Conservation (phyloP, 2,113 vertebrate species). For the Prunella himalayana region DNA sequence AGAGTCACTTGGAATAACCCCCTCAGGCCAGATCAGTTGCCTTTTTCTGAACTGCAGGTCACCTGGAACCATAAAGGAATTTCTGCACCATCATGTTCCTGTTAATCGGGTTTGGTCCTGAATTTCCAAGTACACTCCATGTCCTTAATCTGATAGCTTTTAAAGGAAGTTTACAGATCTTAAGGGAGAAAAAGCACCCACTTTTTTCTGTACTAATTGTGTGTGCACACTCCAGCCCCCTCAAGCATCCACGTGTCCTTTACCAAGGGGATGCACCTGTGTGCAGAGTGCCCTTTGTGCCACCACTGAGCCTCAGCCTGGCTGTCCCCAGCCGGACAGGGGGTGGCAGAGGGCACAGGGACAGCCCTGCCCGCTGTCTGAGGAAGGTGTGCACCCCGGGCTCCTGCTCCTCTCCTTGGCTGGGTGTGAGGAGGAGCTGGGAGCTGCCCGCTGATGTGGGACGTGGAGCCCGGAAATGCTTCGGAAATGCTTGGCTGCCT, state of each 20-base stretch:
- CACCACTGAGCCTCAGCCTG: background rate
- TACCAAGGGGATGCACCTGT: background rate
- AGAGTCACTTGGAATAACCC: background rate
- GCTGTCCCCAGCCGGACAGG: background rate
- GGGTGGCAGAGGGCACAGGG: background rate
- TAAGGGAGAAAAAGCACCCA: background rate
- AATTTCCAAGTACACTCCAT: background rate
- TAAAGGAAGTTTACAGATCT: background rate
- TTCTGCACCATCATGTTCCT: background rate
- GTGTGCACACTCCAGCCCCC: rapidly evolving
- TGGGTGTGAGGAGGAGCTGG: background rate
- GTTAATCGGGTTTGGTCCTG: background rate
- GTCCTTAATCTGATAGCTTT: background rate
- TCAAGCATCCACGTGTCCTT: rapidly evolving
- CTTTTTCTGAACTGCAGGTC: background rate
- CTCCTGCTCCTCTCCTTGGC: background rate
- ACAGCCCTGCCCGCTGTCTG: background rate
- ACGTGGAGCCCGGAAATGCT: background rate
- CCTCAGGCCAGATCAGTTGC: background rate
- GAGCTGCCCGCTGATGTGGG: background rate
- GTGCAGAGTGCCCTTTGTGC: background rate
- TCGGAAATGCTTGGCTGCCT: rapidly evolving
- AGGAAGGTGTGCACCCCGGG: too few relatives aligned
- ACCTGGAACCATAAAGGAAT: background rate
- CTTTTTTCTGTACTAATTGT: background rate